These are phyloP conservation scores for Ruditapes philippinarum DNA, from an alignment of 1,140 invertebrate species.

Conservation along the genomic window DNA sequence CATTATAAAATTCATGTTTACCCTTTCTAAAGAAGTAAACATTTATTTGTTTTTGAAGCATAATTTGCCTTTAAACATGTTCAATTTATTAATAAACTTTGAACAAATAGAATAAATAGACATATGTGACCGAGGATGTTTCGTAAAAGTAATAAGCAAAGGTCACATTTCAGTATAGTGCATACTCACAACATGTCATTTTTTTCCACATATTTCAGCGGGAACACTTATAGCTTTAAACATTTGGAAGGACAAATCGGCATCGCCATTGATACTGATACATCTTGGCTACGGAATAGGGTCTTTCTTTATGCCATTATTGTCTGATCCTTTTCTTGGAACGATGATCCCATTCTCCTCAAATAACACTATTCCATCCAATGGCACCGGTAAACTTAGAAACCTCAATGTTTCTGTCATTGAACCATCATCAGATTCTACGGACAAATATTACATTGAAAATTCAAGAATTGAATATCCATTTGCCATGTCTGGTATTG, in stretches of 20 bases:
- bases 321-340: slow-evolving; percentile 17
- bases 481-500: slow-evolving; percentile 66
- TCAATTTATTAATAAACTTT: too few relatives aligned
- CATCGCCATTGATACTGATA: slow-evolving; percentile 31
- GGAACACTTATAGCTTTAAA: neutral
- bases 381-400: neutral
- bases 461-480: slow-evolving; percentile 72
- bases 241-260: slow-evolving; percentile 34
- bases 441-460: neutral
- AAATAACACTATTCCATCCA: too few relatives aligned
- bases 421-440: neutral
- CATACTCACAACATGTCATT: too few relatives aligned
- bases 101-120: too few relatives aligned
- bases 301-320: slow-evolving; percentile 29
- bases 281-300: slow-evolving; percentile 45
- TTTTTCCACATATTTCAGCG: neutral
- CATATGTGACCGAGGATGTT: too few relatives aligned
- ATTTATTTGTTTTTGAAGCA: too few relatives aligned
- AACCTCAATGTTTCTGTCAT: neutral
- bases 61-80: too few relatives aligned
- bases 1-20: too few relatives aligned
- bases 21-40: too few relatives aligned
- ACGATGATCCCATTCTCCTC: neutral
- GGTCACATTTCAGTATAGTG: too few relatives aligned
- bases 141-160: too few relatives aligned